Evolutionary conservation across 2,797 vertebrate species (phyloP), one percentile per base, ranked within the genome.

Genomic region (Sarcophilus harrisii): DNA sequence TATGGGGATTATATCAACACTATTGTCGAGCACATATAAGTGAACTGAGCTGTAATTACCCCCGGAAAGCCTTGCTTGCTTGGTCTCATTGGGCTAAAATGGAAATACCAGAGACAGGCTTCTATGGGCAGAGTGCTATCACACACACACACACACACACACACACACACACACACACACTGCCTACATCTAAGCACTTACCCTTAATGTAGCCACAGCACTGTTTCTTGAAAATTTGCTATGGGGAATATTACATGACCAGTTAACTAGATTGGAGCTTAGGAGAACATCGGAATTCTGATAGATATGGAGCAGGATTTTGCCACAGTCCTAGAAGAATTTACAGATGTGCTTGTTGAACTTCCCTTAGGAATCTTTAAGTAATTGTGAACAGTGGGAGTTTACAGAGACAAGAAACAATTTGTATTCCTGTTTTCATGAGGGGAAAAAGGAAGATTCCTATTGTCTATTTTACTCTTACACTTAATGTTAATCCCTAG

Each of bases 1-100:
- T 98, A 95, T 98, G 97, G 98, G 98, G 98, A 99, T 99, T 99
- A 98, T 98, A 99, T 98, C 98, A 99, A 98, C 98, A 98, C 98
- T 98, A 98, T 98, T 99, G 98, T 98, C 98, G 98, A 99, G 98
- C 98, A 98, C 96, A 97, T 98, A 97, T 98, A 98, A 98, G 98
- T 97, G 98, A 98, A 97, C 98, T 98, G 97, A 94, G 98, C 97
- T 95, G 95, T 96, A 98, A 98, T 98, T 96, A 96, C 98, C 98
- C 97, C 98, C 96, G 97, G 98, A 98, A 97, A 98, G 95, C 95
- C 89, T 55, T 54, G 62, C 97, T 97, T 91, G 49, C 93, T 97
- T 92, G 73, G 96, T 97, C 97, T 98, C 98, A 96, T 98, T 97
- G 97, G 96, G 95, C 96, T 60, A 96, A 96, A 98, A 98, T 98